These are phyloP conservation scores for Gadopsis bispinosus DNA, from an alignment of 2,797 vertebrate species.

Conservation along the genomic window DNA sequence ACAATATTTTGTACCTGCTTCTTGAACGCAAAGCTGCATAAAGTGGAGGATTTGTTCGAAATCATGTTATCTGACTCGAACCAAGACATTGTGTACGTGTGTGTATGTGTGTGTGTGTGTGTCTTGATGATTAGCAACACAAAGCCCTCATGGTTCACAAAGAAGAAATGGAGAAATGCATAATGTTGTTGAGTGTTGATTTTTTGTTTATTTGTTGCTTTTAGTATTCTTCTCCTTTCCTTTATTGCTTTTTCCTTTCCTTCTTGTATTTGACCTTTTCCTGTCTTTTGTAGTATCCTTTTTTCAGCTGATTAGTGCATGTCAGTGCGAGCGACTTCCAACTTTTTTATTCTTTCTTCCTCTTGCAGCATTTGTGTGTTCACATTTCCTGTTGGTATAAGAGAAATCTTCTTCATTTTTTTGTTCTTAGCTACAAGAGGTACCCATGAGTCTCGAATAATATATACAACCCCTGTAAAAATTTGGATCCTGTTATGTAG, in stretches of 20 bases:
- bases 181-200: neutral
- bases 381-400: neutral
- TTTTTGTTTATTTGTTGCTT: neutral
- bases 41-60: conserved; percentile 24
- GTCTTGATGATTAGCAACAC: conserved; percentile 20
- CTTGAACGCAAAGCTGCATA: conserved; percentile 53
- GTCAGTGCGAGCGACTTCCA: neutral
- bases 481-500: neutral
- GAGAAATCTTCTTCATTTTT: neutral
- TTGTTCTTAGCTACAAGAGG: neutral
- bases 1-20: conserved; percentile 19
- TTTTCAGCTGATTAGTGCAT: neutral
- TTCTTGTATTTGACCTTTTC: neutral
- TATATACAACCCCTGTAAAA: neutral
- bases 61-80: conserved; percentile 52
- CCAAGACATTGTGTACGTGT: conserved; percentile 11
- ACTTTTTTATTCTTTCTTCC: neutral
- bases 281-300: neutral
- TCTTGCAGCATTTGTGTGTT: neutral
- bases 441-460: neutral
- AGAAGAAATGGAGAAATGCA: neutral
- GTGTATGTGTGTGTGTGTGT: conserved; percentile 23
- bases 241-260: neutral
- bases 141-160: neutral
- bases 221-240: neutral